These are phyloP conservation scores for Balaeniceps rex DNA, from an alignment of 2,113 vertebrate genomes.

Conservation along the genomic window DNA sequence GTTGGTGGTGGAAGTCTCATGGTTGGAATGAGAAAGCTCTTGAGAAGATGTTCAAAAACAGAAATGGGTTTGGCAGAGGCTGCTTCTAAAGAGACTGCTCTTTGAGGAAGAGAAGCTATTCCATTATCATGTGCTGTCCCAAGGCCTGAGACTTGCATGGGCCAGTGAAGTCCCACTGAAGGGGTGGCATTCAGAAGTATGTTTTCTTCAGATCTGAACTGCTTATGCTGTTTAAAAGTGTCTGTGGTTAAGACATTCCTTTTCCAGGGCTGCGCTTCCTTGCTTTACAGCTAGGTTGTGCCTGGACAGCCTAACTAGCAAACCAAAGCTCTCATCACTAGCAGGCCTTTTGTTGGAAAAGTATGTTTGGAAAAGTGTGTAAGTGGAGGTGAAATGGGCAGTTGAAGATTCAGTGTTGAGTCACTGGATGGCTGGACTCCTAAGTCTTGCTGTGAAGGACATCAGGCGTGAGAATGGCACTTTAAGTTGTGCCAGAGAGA, in stretches of 20 bases:
- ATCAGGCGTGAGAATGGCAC: neutral
- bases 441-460: neutral
- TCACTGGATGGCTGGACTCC: neutral
- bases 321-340: neutral
- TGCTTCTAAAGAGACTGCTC: neutral
- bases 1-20: neutral
- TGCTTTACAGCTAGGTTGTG: neutral
- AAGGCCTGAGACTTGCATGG: neutral
- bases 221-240: neutral
- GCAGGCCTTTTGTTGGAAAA: neutral
- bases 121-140: neutral
- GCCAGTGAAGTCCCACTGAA: neutral
- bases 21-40: neutral
- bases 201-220: neutral
- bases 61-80: neutral
- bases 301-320: neutral
- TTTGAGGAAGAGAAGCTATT: neutral
- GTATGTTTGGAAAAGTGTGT: neutral
- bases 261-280: neutral
- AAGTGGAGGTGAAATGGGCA: neutral
- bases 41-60: neutral
- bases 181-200: neutral
- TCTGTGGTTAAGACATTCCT: neutral
- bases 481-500: neutral
- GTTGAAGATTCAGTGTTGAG: neutral